Evolutionary conservation across 2,113 vertebrate species (phyloP).

Genomic region (Hippolais icterina): DNA sequence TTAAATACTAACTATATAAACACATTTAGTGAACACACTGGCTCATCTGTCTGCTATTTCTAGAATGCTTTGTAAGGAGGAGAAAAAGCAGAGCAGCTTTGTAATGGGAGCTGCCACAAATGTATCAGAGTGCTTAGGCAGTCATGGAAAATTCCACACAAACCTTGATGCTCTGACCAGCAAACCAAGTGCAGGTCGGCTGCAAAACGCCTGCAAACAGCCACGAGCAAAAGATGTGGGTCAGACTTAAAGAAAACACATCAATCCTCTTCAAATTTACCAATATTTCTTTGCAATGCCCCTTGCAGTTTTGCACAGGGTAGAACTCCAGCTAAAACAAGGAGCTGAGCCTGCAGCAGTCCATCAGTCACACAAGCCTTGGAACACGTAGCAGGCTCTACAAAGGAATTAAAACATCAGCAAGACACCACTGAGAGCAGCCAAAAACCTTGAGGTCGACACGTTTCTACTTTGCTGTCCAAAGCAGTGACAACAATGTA

Average conservation of each 20-base stretch:
- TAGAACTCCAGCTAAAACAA: not conserved
- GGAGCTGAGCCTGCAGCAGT: not conserved
- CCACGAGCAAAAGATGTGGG: not conserved
- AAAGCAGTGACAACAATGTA: not conserved
- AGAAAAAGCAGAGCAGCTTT: constrained; percentile 60
- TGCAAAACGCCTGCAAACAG: not conserved
- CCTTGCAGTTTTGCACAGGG: not conserved
- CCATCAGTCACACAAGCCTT: not conserved
- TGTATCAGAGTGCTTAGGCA: constrained; percentile 61
- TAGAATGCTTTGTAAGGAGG: constrained; percentile 71
- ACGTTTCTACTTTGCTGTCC: not conserved
- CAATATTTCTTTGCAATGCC: not conserved
- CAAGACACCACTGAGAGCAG: not conserved
- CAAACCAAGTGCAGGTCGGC: constrained; percentile 34
- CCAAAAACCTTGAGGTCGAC: not conserved
- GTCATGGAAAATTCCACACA: constrained; percentile 81
- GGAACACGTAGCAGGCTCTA: not conserved
- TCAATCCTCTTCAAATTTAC: not conserved
- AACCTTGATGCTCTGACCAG: constrained; percentile 64
- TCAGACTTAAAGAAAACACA: not conserved
- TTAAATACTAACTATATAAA: constrained; percentile 57
- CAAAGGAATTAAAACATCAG: constrained; percentile 7
- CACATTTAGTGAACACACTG: constrained; percentile 43
- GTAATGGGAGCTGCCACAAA: constrained; percentile 61
- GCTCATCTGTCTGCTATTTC: constrained; percentile 69